Evolutionary conservation across 2,797 vertebrate species (phyloP).

Genomic region (Mareca strepera): DNA sequence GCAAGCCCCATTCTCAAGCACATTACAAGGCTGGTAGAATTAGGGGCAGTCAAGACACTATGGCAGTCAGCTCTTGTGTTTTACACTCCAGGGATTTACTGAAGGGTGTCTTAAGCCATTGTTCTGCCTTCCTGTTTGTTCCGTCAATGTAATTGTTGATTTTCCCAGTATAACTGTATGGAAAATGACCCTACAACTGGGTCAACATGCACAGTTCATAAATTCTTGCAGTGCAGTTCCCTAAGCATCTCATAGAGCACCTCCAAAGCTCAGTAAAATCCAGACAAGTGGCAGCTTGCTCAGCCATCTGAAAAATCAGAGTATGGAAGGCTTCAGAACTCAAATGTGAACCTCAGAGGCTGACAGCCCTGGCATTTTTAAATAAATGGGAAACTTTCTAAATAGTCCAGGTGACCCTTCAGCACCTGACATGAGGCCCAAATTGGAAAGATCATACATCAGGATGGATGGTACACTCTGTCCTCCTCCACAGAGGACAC

Average conservation of each 20-base stretch:
- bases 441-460: background rate
- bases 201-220: background rate
- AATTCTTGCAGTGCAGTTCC: background rate
- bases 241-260: background rate
- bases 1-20: background rate
- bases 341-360: background rate
- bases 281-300: background rate
- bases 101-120: background rate
- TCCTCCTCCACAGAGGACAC: background rate
- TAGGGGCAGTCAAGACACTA: background rate
- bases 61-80: background rate
- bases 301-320: background rate
- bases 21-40: background rate
- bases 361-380: background rate
- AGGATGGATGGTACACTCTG: background rate
- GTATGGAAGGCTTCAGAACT: background rate
- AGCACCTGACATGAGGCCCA: background rate
- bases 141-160: background rate
- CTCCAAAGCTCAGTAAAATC: conserved; percentile 12
- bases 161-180: background rate
- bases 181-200: background rate
- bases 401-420: background rate
- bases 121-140: background rate
- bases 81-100: background rate
- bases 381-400: background rate